These are phyloP conservation scores for Chrysochloris asiatica DNA, from an alignment of 2,113 vertebrate species.

Conservation along the genomic window DNA sequence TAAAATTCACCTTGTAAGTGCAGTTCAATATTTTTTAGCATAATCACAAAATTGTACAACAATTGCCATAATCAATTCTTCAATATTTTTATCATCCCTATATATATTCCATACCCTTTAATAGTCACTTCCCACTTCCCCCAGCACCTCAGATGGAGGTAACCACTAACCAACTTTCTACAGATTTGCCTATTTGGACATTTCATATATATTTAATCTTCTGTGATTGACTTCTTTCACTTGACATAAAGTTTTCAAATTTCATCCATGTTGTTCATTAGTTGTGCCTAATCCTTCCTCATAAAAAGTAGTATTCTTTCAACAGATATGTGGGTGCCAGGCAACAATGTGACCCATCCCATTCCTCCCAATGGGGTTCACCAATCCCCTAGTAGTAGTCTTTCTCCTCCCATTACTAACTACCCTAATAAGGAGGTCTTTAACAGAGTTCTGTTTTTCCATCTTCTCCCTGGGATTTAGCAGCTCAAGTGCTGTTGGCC, in stretches of 20 bases:
- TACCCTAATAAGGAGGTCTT: conserved; percentile 15
- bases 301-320: not conserved
- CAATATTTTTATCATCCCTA: not conserved
- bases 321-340: not conserved
- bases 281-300: conserved; percentile 1
- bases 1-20: conserved; percentile 31
- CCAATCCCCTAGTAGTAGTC: not conserved
- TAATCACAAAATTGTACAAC: conserved; percentile 20
- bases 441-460: conserved; percentile 26
- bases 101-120: not conserved
- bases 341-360: not conserved
- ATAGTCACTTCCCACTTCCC: not conserved
- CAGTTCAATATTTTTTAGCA: conserved; percentile 28
- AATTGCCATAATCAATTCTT: not conserved
- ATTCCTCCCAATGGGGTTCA: not conserved
- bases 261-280: conserved; percentile 6
- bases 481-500: conserved; percentile 51
- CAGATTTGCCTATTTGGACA: not conserved
- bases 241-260: not conserved
- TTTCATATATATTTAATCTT: not conserved
- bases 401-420: not conserved
- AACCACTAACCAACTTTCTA: conserved; percentile 3
- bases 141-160: not conserved
- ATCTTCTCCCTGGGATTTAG: conserved; percentile 45
- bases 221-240: conserved; percentile 14